phyloP scores from a whole-genome alignment of 2,113 vertebrate species.

The Seriola rivoliana region DNA sequence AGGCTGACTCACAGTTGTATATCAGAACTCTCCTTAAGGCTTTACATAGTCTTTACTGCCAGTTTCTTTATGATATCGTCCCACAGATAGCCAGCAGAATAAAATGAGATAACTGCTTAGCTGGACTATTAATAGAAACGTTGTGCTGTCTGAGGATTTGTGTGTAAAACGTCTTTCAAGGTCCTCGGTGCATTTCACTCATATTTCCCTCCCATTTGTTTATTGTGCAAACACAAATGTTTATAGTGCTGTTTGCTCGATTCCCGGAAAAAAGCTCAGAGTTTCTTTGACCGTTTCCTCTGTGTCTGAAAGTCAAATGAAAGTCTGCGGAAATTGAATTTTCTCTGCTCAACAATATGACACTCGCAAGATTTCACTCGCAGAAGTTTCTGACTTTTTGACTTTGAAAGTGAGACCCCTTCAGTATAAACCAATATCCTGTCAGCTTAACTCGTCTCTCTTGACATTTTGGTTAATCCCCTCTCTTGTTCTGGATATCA shows the following conservation, averaged over 20 bases:
- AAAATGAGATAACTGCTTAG: conserved; percentile 19
- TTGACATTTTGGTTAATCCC: conserved; percentile 64
- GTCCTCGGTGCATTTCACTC: conserved; percentile 20
- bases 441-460: conserved; percentile 69
- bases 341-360: conserved; percentile 23
- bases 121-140: neutral
- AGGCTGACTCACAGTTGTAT: conserved; percentile 34
- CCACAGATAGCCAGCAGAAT: conserved; percentile 9
- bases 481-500: conserved; percentile 60
- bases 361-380: conserved; percentile 18
- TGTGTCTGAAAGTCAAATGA: conserved; percentile 56
- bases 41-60: neutral
- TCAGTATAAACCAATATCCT: conserved; percentile 54
- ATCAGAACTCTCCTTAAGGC: conserved; percentile 34
- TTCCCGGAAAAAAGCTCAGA: neutral
- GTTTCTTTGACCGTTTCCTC: neutral
- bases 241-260: neutral
- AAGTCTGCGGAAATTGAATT: conserved; percentile 56
- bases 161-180: neutral
- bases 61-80: neutral
- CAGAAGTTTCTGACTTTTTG: conserved; percentile 67
- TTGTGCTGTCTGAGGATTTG: conserved; percentile 12
- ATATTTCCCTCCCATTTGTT: conserved; percentile 15
- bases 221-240: conserved; percentile 15
- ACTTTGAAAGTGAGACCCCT: conserved; percentile 70